These are phyloP conservation scores for Tribolium castaneum DNA, from an alignment of 1,140 invertebrate species.

Conservation along the genomic window DNA sequence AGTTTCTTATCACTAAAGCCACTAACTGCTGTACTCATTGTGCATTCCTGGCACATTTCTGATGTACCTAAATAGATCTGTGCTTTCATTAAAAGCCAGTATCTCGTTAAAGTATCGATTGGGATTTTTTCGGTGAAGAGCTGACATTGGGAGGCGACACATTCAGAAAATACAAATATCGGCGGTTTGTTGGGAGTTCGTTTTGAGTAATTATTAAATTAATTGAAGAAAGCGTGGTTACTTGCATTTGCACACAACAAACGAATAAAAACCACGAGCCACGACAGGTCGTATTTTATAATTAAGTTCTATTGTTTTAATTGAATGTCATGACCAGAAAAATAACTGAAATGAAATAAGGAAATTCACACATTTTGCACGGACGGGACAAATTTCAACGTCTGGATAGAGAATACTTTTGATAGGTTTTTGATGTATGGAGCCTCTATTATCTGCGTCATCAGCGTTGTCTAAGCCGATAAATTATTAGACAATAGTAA, in stretches of 20 bases:
- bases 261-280: conserved; percentile 22
- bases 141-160: neutral
- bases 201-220: conserved; percentile 31
- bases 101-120: conserved; percentile 40
- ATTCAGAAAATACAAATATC: conserved; percentile 10
- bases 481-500: conserved; percentile 28
- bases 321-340: conserved; percentile 40
- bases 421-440: neutral
- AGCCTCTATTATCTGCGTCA: conserved; percentile 1
- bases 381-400: neutral
- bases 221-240: conserved; percentile 23
- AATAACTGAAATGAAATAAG: conserved; percentile 39
- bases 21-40: conserved; percentile 41
- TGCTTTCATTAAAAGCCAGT: conserved; percentile 41
- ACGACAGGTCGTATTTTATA: conserved; percentile 40
- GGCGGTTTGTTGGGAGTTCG: neutral
- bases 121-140: conserved; percentile 14
- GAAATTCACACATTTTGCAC: conserved; percentile 27
- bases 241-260: conserved; percentile 22
- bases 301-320: conserved; percentile 44
- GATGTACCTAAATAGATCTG: conserved; percentile 43
- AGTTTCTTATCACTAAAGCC: conserved; percentile 43
- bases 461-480: conserved; percentile 17
- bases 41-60: conserved; percentile 42
- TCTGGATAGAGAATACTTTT: neutral